These are phyloP conservation scores for Dicentrarchus labrax DNA, from an alignment of 2,113 vertebrate species.

Conservation along the genomic window DNA sequence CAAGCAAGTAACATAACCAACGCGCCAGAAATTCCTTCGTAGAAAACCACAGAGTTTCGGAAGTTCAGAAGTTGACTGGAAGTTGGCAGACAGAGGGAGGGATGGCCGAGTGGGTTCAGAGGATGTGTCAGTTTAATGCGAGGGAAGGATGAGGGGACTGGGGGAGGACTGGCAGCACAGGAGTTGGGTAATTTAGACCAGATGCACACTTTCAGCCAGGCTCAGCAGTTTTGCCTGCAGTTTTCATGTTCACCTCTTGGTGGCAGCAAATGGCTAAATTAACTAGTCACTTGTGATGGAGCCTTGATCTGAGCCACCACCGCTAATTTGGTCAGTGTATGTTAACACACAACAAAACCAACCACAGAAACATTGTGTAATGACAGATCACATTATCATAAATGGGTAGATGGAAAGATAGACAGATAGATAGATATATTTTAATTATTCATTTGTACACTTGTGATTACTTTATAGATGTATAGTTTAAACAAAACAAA, in stretches of 20 bases:
- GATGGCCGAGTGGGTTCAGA: slow-evolving; percentile 83
- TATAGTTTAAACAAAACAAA: background rate
- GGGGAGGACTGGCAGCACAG: slow-evolving; percentile 75
- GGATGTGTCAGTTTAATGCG: slow-evolving; percentile 77
- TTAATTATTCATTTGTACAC: background rate
- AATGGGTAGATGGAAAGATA: background rate
- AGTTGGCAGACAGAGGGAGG: slow-evolving; percentile 69
- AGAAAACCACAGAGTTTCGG: slow-evolving; percentile 48
- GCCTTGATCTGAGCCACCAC: background rate
- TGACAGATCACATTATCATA: background rate
- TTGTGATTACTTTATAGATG: slow-evolving; percentile 14
- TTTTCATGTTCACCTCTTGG: slow-evolving; percentile 65
- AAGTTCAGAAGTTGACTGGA: slow-evolving; percentile 82
- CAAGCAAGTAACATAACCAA: slow-evolving; percentile 8
- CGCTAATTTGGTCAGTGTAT: background rate
- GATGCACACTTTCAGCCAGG: slow-evolving; percentile 69
- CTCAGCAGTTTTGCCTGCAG: slow-evolving; percentile 41
- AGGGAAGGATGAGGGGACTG: slow-evolving; percentile 54
- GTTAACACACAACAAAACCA: slow-evolving; percentile 10
- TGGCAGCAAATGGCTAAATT: slow-evolving; percentile 76
- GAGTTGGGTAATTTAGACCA: slow-evolving; percentile 89
- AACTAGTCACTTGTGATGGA: background rate
- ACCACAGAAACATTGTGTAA: background rate
- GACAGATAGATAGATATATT: background rate
- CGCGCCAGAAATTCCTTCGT: slow-evolving; percentile 14